phyloP scores from a whole-genome alignment of 2,888 invertebrate genomes.

The Latrodectus hesperus region DNA sequence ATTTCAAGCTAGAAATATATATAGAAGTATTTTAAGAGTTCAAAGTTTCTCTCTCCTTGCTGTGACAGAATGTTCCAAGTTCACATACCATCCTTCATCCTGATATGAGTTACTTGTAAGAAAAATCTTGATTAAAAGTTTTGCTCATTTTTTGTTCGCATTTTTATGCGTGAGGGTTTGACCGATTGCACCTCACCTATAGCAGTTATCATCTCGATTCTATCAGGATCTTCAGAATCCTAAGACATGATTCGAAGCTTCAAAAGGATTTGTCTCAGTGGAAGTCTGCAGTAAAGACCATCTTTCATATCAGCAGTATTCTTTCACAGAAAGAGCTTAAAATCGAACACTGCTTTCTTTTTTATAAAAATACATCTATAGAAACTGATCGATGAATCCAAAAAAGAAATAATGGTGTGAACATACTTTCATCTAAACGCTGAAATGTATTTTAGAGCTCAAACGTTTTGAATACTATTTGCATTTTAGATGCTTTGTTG shows the following conservation, averaged over 20 bases:
- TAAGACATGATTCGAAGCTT: constrained; percentile 59
- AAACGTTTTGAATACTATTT: constrained; percentile 44
- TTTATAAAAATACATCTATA: constrained; percentile 69
- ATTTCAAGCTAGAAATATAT: constrained; percentile 30
- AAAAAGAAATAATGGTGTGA: constrained; percentile 28
- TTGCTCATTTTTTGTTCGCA: not conserved
- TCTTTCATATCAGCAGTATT: constrained; percentile 55
- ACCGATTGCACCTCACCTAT: constrained; percentile 67
- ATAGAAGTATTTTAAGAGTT: constrained; percentile 38
- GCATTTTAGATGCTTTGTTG: too few relatives aligned
- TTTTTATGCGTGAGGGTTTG: constrained; percentile 55
- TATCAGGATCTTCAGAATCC: constrained; percentile 57
- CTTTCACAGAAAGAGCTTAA: constrained; percentile 69
- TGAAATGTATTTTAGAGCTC: constrained; percentile 13
- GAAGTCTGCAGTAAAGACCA: constrained; percentile 52
- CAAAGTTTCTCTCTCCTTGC: constrained; percentile 21
- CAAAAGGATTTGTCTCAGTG: constrained; percentile 58
- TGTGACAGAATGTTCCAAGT: constrained; percentile 24
- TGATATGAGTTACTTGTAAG: constrained; percentile 64
- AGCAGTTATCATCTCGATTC: constrained; percentile 68
- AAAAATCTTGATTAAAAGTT: constrained; percentile 49
- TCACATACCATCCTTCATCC: constrained; percentile 30
- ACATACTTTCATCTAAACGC: constrained; percentile 15
- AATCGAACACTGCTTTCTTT: constrained; percentile 58
- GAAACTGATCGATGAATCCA: constrained; percentile 62